These are phyloP conservation scores for Pristionchus exspectatus DNA, from an alignment of 2,888 invertebrate species.

Conservation along the genomic window DNA sequence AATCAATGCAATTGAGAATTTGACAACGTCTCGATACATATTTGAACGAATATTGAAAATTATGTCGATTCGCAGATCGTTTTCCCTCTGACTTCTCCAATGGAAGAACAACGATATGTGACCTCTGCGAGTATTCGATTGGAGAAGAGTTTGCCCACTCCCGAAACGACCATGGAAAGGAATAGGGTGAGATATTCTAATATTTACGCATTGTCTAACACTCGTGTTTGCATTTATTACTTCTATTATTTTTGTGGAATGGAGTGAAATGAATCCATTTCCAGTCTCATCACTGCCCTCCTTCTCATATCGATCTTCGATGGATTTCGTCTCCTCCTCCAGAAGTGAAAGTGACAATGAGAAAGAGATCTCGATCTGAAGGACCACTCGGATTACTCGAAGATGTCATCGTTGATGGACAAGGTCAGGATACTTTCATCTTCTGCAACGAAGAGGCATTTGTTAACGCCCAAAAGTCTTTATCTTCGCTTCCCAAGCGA, in stretches of 20 bases:
- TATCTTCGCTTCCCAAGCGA: no score
- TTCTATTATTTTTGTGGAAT: neutral
- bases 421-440: neutral
- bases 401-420: neutral
- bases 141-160: conserved; percentile 51
- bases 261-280: neutral
- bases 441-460: no score
- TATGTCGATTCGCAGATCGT: neutral
- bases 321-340: neutral
- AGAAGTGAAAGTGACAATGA: neutral
- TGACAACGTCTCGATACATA: neutral
- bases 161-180: conserved; percentile 34
- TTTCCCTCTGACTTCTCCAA: conserved; percentile 3
- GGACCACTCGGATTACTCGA: conserved; percentile 31
- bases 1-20: no score
- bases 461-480: no score
- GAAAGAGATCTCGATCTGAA: conserved; percentile 47
- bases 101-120: conserved; percentile 18
- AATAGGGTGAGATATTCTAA: neutral
- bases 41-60: neutral
- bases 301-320: neutral
- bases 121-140: conserved; percentile 50
- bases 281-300: neutral
- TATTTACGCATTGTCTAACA: no score
- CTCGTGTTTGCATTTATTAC: no score